A percentile compares a stretch with the other conserved stretches of the same genome.
These are phyloP conservation scores for Galemys pyrenaicus DNA, from an alignment of 2,113 vertebrate species.

Conservation along the genomic window DNA sequence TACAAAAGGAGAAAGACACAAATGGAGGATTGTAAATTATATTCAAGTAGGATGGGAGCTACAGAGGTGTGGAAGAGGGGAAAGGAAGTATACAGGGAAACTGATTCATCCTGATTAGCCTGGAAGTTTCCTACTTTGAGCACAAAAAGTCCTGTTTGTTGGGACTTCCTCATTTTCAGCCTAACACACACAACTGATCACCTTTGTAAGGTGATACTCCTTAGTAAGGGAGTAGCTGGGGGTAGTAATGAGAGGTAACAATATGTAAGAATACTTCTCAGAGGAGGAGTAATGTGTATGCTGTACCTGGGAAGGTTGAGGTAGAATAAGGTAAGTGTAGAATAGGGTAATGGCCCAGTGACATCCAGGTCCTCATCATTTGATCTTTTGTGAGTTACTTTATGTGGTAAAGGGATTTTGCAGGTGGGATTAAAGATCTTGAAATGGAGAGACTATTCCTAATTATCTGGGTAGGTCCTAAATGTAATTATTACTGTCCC, in stretches of 20 bases:
- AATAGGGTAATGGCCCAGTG: too few species aligned
- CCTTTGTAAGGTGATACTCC: background rate
- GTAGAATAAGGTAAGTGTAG: background rate
- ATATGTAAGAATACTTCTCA: background rate
- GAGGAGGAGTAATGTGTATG: background rate
- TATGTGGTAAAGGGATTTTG: background rate
- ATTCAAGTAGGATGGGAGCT: background rate
- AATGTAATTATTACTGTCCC: background rate
- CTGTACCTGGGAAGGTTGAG: background rate
- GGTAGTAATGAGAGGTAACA: background rate
- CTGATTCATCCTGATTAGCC: background rate
- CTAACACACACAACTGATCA: background rate
- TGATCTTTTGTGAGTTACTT: background rate
- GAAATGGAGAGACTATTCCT: background rate
- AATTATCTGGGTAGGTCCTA: background rate
- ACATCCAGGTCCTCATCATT: background rate
- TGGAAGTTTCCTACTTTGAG: background rate
- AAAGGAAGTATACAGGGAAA: background rate
- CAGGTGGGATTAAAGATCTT: background rate
- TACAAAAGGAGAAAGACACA: background rate
- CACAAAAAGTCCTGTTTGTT: background rate
- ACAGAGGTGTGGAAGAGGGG: background rate
- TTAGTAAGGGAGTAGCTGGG: background rate
- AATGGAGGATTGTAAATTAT: background rate
- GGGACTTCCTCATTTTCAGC: background rate